phyloP scores from a whole-genome alignment of 2,113 vertebrate genomes.

The Cochlearius cochlearius region DNA sequence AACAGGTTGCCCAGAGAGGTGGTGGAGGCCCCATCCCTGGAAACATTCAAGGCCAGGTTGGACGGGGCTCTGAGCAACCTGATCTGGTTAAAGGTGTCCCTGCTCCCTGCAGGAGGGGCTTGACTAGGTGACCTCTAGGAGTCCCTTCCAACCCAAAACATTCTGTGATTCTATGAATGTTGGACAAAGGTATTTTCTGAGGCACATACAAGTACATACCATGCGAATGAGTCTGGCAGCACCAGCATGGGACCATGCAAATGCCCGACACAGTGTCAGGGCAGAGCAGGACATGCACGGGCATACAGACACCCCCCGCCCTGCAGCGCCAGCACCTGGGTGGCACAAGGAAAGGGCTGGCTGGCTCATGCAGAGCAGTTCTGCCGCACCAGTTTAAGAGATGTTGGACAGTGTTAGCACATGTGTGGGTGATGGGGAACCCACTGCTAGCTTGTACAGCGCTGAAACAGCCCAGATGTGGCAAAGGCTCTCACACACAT shows the following conservation, averaged over 20 bases:
- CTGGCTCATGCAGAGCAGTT: not conserved
- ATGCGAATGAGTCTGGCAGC: not conserved
- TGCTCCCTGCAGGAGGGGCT: no score
- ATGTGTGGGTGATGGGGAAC: not conserved
- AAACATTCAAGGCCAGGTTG: no score
- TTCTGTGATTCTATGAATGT: no score
- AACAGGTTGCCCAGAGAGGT: no score
- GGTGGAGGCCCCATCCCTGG: no score
- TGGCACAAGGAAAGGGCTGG: no score
- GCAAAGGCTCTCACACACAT: not conserved
- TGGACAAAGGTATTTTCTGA: not conserved
- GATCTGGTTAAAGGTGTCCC: no score
- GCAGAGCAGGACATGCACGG: not conserved
- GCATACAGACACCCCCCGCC: accelerated
- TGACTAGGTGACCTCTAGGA: no score
- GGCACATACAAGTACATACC: not conserved
- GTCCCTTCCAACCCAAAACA: no score
- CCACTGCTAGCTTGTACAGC: not conserved
- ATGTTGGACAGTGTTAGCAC: not conserved
- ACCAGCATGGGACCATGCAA: not conserved
- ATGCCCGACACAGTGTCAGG: no score
- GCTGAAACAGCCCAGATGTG: not conserved
- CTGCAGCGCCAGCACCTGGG: no score
- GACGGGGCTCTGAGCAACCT: no score
- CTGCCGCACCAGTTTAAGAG: not conserved